Percentiles rank a stretch among this genome's conserved stretches.
These are phyloP conservation scores for Bombus balteatus DNA, from an alignment of 1,140 invertebrate genomes.

Conservation along the genomic window DNA sequence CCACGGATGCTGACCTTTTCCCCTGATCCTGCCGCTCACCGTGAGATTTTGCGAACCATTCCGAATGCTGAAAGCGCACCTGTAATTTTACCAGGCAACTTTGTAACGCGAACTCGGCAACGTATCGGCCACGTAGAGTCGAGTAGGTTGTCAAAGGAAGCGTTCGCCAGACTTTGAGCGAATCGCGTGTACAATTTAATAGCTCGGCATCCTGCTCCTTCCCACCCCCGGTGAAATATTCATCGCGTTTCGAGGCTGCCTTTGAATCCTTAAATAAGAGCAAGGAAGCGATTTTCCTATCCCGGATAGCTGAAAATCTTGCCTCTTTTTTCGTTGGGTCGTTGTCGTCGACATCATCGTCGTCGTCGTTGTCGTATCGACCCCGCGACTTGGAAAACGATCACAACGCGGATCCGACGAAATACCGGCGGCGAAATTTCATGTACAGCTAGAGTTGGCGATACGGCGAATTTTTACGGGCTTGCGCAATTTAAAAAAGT, in stretches of 20 bases:
- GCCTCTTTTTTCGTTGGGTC: too few relatives aligned
- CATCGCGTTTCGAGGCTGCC: constrained; percentile 9
- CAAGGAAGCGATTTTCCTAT: constrained; percentile 12
- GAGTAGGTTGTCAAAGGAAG: constrained; percentile 52
- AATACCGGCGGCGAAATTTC: not conserved
- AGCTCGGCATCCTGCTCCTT: not conserved
- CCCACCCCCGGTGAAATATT: constrained; percentile 11
- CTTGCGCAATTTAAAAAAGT: not conserved
- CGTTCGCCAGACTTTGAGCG: constrained; percentile 46
- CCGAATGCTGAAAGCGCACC: not conserved
- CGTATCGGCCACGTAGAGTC: constrained; percentile 25
- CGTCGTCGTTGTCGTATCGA: not conserved
- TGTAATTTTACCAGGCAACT: constrained; percentile 23
- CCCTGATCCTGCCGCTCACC: not conserved
- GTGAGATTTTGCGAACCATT: not conserved
- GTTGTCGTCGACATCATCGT: not conserved
- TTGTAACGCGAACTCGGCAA: constrained; percentile 14
- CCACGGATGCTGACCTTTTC: not conserved
- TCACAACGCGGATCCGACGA: not conserved
- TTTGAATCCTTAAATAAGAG: constrained; percentile 43
- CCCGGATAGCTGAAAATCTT: not conserved
- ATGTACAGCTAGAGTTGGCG: fast-evolving
- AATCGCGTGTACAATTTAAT: constrained; percentile 45
- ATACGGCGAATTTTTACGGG: not conserved
- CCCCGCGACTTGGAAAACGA: not conserved